Base-by-base conservation (phyloP, 2,888 invertebrate species). In the Uloborus plumipes region DNA sequence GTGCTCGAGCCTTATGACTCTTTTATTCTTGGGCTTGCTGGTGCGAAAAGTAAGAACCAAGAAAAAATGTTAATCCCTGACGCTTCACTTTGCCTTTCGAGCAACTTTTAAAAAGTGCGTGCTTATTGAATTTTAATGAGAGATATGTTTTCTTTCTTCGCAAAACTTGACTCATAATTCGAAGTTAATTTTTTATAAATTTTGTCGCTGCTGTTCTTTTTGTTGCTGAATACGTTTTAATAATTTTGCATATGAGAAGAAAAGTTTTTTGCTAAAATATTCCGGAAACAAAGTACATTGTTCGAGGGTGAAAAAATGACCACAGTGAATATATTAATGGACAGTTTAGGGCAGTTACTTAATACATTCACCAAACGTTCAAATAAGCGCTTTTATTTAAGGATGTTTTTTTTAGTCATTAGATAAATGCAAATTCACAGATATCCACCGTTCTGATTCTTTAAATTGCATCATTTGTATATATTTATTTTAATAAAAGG, bases 151-250 rank as follows among this genome's bases (percentile, higher is more conserved):
- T 64, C 73, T 26, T 53, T 69, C 62, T 53, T 20, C n/a, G 73
- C 64, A 80, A 80, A 80, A 74, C 80, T 80, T 80, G 64, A 80
- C 61, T 72, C 67, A 79, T 72, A 79, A 80, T 80, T 80, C 74
- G 64, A 80, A 80, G 80, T 80, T 80, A 80, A 80, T 80, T 80
- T 80, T 80, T 80, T 80, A 74, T 80, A 73, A 74, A 80, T 80
- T 80, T 74, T 80, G 80, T 80, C 80, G 69, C 61, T 49, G 80
- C 67, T 69, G 53, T 67, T 51, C 39, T 66, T 69, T 74, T 64
- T 62, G 62, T 64, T 62, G 69, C 53, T 74, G 79, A 79, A 79
- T 79, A 79, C 71, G 80, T 80, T 80, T 80, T 80, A 80, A 80
- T 80, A 80, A 80, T 80, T 80, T 80, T 80, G 80, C 74, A 74